phyloP scores from a whole-genome alignment of 2,888 invertebrate species.

The Heteromyza rotundicornis region DNA sequence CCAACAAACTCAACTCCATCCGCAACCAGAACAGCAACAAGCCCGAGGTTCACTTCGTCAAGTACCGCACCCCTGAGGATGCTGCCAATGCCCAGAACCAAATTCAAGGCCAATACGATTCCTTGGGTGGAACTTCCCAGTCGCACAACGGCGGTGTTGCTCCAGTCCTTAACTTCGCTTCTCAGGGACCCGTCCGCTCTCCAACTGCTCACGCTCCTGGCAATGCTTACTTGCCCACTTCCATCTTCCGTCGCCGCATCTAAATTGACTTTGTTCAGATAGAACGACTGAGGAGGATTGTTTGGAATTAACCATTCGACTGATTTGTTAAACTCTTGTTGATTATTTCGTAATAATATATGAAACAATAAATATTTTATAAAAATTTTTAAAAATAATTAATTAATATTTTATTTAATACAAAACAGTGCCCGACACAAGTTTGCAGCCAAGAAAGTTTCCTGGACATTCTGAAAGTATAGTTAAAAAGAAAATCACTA shows the following conservation, averaged over 20 bases:
- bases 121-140: constrained; percentile 42
- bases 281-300: background rate
- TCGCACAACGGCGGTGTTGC: constrained; percentile 48
- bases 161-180: constrained; percentile 50
- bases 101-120: constrained; percentile 50
- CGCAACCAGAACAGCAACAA: constrained; percentile 41
- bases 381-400: too few species aligned
- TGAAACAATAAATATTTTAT: too few species aligned
- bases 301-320: background rate
- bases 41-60: constrained; percentile 57
- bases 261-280: constrained; percentile 24
- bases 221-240: constrained; percentile 45
- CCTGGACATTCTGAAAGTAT: too few species aligned
- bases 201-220: constrained; percentile 36
- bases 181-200: constrained; percentile 35
- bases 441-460: too few species aligned
- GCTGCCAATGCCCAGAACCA: constrained; percentile 50
- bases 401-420: too few species aligned
- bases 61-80: constrained; percentile 55
- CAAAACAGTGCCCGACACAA: too few species aligned
- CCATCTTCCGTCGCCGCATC: constrained; percentile 46
- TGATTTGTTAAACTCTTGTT: constrained; percentile 3
- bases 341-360: too few species aligned
- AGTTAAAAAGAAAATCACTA: too few species aligned
- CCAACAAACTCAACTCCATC: constrained; percentile 40